phyloP scores from a whole-genome alignment of 2,888 invertebrate genomes.

The Ectemnius continuus region DNA sequence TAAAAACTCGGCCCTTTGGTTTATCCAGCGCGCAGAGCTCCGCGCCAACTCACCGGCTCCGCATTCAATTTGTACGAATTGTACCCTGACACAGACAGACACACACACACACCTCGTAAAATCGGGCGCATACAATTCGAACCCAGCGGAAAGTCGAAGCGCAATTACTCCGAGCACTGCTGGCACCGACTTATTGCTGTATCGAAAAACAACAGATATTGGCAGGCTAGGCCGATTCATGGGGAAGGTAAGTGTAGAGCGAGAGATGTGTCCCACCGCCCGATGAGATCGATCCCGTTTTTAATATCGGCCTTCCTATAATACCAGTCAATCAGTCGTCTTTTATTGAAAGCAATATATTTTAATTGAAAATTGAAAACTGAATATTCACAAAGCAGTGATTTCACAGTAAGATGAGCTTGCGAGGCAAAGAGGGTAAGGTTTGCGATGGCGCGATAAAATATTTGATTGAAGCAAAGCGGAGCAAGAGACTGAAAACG shows the following conservation, averaged over 20 bases:
- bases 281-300: conserved; percentile 42
- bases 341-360: no score
- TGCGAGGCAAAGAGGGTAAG: no score
- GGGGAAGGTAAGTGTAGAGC: conserved; percentile 18
- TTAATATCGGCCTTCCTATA: conserved; percentile 44
- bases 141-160: conserved; percentile 13
- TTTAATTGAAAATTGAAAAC: no score
- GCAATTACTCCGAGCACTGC: conserved; percentile 40
- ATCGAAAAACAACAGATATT: conserved; percentile 37
- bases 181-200: conserved; percentile 17
- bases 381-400: no score
- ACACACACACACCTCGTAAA: neutral
- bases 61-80: conserved; percentile 7
- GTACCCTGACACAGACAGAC: neutral
- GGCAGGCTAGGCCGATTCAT: neutral
- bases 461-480: no score
- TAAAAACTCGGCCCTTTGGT: conserved; percentile 16
- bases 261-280: conserved; percentile 22
- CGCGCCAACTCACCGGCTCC: neutral
- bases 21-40: neutral
- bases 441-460: no score
- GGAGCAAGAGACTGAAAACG: no score
- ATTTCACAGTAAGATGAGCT: no score
- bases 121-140: neutral
- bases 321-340: conserved; percentile 24